A percentile compares a stretch with the other conserved stretches of the same genome.
phyloP scores from a whole-genome alignment of 2,113 vertebrate genomes.

The Electrona antarctica region DNA sequence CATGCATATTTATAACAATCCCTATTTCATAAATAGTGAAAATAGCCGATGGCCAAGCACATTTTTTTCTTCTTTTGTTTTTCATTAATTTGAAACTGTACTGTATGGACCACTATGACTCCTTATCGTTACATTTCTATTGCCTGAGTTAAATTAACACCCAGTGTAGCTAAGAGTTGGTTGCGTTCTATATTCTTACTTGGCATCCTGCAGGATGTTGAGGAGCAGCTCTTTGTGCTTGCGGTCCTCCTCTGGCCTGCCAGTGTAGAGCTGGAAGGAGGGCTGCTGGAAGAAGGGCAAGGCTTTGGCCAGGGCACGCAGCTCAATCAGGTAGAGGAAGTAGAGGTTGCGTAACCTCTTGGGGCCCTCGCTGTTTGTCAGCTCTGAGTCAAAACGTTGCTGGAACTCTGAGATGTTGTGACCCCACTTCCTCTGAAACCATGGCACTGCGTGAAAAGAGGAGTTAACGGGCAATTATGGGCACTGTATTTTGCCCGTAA shows the following conservation, averaged over 20 bases:
- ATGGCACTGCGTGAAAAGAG: no score
- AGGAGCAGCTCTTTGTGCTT: conserved; percentile 81
- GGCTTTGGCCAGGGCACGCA: conserved; percentile 89
- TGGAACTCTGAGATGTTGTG: conserved; percentile 91
- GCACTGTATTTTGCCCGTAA: no score
- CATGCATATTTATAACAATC: no score
- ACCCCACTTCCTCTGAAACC: conserved; percentile 89
- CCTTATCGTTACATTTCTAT: no score
- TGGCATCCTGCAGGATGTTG: conserved; percentile 85
- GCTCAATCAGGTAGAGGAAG: conserved; percentile 93
- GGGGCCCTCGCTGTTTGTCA: conserved; percentile 89
- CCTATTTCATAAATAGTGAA: no score
- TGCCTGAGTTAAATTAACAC: no score
- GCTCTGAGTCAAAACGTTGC: conserved; percentile 85
- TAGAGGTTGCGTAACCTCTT: conserved; percentile 92
- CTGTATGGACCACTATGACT: no score
- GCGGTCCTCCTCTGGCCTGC: conserved; percentile 76
- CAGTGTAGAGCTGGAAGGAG: conserved; percentile 86
- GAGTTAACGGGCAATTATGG: no score
- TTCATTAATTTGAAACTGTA: no score
- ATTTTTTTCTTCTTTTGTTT: no score
- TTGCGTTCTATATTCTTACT: conserved; percentile 73
- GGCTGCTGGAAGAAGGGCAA: conserved; percentile 88
- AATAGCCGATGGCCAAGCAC: no score
- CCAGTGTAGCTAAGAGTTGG: no score